These are phyloP conservation scores for Mythimna loreyi DNA, from an alignment of 2,888 invertebrate species.

Conservation along the genomic window DNA sequence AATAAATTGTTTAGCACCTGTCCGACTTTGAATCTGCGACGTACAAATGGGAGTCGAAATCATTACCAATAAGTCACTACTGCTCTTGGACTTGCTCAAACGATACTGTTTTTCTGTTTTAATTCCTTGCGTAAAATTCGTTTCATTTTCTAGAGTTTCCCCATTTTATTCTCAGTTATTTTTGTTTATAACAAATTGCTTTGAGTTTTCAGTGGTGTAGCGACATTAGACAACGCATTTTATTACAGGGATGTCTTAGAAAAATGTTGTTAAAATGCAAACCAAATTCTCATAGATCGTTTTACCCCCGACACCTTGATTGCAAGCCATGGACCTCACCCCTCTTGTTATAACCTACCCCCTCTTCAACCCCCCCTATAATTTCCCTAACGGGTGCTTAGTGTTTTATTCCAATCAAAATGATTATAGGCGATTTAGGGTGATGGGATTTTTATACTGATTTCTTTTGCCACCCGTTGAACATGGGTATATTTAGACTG, in stretches of 20 bases:
- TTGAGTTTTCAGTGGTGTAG: neutral
- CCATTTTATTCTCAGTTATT: neutral
- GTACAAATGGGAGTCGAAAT: too few relatives aligned
- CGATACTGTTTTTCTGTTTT: too few relatives aligned
- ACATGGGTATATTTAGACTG: slow-evolving; percentile 4
- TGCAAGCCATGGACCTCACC: slow-evolving; percentile 37
- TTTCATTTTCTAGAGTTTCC: neutral
- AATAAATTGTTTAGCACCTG: too few relatives aligned
- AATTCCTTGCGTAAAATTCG: too few relatives aligned
- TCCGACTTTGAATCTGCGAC: too few relatives aligned
- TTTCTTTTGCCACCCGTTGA: slow-evolving; percentile 22
- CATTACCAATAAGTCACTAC: too few relatives aligned
- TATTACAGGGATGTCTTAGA: slow-evolving; percentile 5
- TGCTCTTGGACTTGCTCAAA: too few relatives aligned
- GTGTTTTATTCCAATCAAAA: slow-evolving; percentile 51
- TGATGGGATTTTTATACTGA: slow-evolving; percentile 49
- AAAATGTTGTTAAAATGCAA: slow-evolving; percentile 50
- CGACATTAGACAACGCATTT: slow-evolving; percentile 13
- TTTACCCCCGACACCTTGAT: slow-evolving; percentile 54
- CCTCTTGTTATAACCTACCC: slow-evolving; percentile 29
- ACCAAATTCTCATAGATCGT: slow-evolving; percentile 49
- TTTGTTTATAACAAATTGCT: neutral
- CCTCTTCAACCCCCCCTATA: slow-evolving; percentile 43
- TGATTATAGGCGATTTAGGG: slow-evolving; percentile 57
- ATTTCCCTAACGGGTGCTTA: slow-evolving; percentile 63